Percentiles rank a stretch among this genome's conserved stretches.
These are phyloP conservation scores for Varanus salvator DNA, from an alignment of 2,113 vertebrate species.

Conservation along the genomic window DNA sequence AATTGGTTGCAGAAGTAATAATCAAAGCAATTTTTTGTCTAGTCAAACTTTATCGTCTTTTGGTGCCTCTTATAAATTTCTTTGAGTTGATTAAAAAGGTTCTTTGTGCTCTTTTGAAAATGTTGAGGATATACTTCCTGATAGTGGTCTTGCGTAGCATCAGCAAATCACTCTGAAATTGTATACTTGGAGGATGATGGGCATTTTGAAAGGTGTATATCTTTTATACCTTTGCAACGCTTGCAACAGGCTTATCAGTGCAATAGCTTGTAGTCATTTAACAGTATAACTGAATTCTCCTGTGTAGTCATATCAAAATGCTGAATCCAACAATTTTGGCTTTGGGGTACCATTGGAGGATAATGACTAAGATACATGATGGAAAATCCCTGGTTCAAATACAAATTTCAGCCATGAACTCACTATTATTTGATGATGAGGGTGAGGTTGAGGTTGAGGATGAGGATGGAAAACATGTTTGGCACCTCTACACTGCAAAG, in stretches of 20 bases:
- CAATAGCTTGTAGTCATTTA: neutral
- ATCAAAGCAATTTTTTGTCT: neutral
- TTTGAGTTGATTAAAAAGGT: neutral
- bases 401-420: no score
- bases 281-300: neutral
- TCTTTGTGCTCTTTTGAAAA: neutral
- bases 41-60: conserved; percentile 1
- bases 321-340: neutral
- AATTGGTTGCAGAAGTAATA: conserved; percentile 5
- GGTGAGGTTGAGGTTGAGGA: no score
- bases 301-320: neutral
- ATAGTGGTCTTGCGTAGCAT: neutral
- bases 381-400: neutral
- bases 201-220: neutral
- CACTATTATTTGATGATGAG: no score
- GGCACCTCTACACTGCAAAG: no score
- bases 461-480: no score
- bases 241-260: neutral
- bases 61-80: neutral
- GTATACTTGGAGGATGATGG: neutral
- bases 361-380: neutral
- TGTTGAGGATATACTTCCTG: neutral
- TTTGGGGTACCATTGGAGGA: neutral
- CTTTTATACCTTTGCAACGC: neutral
- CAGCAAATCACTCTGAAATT: neutral